Evolutionary conservation across 2,888 invertebrate genomes (phyloP).

Genomic region (Heliconius cydno): DNA sequence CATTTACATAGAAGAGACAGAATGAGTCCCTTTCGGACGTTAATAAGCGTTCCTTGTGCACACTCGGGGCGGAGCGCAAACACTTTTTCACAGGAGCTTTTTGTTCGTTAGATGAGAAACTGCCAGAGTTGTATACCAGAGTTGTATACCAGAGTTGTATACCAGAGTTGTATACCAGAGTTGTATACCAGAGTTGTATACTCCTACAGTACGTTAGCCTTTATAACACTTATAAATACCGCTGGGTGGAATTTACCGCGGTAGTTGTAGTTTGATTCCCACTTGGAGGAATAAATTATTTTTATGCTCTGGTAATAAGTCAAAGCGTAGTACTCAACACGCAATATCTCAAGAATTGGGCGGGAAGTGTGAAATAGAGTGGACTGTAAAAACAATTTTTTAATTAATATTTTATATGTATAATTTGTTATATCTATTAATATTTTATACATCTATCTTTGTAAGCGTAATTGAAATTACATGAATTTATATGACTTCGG

Average conservation of each 20-base stretch:
- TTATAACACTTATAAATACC: slow-evolving; percentile 1
- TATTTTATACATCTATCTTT: background rate
- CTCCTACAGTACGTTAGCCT: background rate
- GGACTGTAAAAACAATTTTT: background rate
- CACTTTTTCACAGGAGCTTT: slow-evolving; percentile 21
- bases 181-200: background rate
- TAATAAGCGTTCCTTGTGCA: slow-evolving; percentile 20
- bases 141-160: too few relatives aligned
- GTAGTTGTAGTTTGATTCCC: too few relatives aligned
- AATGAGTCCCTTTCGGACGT: slow-evolving; percentile 18
- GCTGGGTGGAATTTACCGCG: too few relatives aligned
- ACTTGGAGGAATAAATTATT: too few relatives aligned
- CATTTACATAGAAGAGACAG: slow-evolving; percentile 18
- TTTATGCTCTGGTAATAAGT: background rate
- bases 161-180: background rate
- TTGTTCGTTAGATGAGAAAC: slow-evolving; percentile 19
- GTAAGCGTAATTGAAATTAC: background rate
- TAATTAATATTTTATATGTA: too few relatives aligned
- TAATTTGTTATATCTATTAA: too few relatives aligned
- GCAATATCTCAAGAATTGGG: background rate
- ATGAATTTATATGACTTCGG: background rate
- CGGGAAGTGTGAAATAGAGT: background rate
- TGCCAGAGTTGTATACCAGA: background rate
- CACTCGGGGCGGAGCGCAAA: slow-evolving; percentile 14
- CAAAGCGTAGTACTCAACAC: background rate